Evolutionary conservation across 1,140 invertebrate species (phyloP), one percentile per base, ranked within the genome.

Genomic region (Oppia nitens): DNA sequence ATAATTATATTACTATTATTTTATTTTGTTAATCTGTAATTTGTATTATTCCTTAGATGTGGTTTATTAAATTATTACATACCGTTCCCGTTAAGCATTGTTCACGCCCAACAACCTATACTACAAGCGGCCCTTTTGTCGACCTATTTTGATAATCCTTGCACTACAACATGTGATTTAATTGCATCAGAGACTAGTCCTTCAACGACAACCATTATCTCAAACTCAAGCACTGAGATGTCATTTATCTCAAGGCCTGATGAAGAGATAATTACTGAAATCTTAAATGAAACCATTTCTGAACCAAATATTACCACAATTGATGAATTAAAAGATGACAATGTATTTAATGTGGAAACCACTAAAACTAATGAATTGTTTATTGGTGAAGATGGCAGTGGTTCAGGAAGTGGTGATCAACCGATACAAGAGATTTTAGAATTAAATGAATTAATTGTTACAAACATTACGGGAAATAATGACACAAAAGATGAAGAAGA

Each of bases 11-110:
- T 24, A 24, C 32, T 20, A 14, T 2, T 2, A 53, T 29, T 29
- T 24, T 27, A 14, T 56, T 28, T 11, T 47, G 27, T 53, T 62
- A 55, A 59, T 51, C 40, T 56, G 14, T 56, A 11, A 45, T 47
- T 9, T 25, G 6, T 47, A 40, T 25, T 21, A 1, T 25, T 51
- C 60, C 52, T 4, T 50, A 71, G 70, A 57, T 71, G 70, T 63
- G 69, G 68, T 11, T 49, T 63, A 20, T 57, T 68, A 9, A 64
- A 66, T 0, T 67, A 67, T 49, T 67, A 66, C 56, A 64, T 71
- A 12, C 65, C 63, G 6, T 67, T 65, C 52, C 70, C 70, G 21
- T 32, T 64, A 24, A 70, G 68, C 57, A 61, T 65, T 6, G 62
- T 70, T 17, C 55, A 62, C 17, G 50, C 40, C n/a, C 28, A 60